phyloP scores from a whole-genome alignment of 2,797 vertebrate genomes.

The Chloroceryle amazona region DNA sequence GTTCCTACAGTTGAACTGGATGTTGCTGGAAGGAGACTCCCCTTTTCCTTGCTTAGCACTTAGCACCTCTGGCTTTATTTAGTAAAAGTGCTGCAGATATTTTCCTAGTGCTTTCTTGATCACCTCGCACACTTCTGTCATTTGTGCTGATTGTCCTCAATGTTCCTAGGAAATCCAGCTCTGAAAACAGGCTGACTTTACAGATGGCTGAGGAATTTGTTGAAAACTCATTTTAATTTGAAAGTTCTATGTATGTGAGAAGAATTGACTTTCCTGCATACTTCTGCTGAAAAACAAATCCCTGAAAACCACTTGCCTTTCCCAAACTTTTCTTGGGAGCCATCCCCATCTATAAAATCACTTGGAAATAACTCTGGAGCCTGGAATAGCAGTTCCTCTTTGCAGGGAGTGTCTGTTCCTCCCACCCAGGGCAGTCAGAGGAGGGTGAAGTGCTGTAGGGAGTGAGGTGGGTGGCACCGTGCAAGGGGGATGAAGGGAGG shows the following conservation, averaged over 20 bases:
- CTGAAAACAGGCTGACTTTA: background rate
- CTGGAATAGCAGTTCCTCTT: background rate
- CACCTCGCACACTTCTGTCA: background rate
- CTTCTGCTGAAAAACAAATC: background rate
- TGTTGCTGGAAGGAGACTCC: background rate
- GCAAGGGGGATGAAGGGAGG: fast-evolving
- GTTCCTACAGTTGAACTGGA: background rate
- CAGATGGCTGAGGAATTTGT: background rate
- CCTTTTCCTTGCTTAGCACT: slow-evolving; percentile 8
- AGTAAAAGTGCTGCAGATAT: background rate
- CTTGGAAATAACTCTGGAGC: background rate
- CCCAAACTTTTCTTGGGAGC: background rate
- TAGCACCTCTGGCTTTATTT: background rate
- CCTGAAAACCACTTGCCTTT: background rate
- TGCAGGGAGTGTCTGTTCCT: background rate
- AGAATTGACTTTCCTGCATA: background rate
- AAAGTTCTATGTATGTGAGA: background rate
- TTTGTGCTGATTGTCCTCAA: background rate
- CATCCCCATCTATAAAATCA: background rate
- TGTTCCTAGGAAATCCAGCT: background rate
- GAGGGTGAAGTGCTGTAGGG: background rate
- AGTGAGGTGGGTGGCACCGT: background rate
- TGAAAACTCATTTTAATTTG: background rate
- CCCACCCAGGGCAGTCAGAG: background rate
- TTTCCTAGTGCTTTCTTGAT: background rate